Percentiles rank a stretch among this genome's conserved stretches.
These are phyloP conservation scores for Caenorhabditis panamensis DNA, from an alignment of 2,888 invertebrate species.

Conservation along the genomic window DNA sequence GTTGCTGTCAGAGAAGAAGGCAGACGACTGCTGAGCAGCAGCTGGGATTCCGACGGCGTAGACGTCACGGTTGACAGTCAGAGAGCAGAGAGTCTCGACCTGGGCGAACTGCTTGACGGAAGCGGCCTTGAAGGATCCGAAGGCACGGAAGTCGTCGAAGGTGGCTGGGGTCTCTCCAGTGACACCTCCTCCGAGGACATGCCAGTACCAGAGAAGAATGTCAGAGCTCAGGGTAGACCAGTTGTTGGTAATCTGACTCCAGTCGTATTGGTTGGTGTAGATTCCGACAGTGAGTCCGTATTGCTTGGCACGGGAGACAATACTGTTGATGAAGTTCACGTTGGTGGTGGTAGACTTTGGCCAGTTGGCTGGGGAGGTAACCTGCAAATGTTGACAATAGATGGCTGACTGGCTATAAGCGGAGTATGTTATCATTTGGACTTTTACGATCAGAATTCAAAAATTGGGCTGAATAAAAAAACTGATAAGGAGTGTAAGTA, in stretches of 20 bases:
- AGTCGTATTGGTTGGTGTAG: slow-evolving; percentile 62
- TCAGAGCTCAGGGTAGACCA: slow-evolving; percentile 50
- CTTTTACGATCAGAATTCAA: not conserved
- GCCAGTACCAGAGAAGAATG: slow-evolving; percentile 66
- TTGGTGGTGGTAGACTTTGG: slow-evolving; percentile 39
- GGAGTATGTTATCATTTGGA: not conserved
- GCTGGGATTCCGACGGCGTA: slow-evolving; percentile 60
- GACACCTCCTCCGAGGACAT: slow-evolving; percentile 55
- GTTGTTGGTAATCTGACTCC: slow-evolving; percentile 61
- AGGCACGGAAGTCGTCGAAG: slow-evolving; percentile 63
- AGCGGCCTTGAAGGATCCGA: slow-evolving; percentile 57
- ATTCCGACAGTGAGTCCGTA: slow-evolving; percentile 59
- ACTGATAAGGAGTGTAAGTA: slow-evolving; percentile 7
- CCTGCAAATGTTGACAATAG: slow-evolving; percentile 35
- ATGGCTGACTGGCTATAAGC: not conserved
- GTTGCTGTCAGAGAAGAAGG: not conserved
- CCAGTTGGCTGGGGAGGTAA: slow-evolving; percentile 67
- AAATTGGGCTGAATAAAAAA: not conserved
- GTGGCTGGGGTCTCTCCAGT: slow-evolving; percentile 61
- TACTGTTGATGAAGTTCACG: slow-evolving; percentile 63
- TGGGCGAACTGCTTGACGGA: slow-evolving; percentile 62
- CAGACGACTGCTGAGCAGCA: slow-evolving; percentile 2
- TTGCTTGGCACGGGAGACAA: slow-evolving; percentile 56
- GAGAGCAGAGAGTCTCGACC: slow-evolving; percentile 49
- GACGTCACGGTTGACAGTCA: slow-evolving; percentile 57